Conservation (phyloP, 2,113 vertebrate species). For the Calypte anna region DNA sequence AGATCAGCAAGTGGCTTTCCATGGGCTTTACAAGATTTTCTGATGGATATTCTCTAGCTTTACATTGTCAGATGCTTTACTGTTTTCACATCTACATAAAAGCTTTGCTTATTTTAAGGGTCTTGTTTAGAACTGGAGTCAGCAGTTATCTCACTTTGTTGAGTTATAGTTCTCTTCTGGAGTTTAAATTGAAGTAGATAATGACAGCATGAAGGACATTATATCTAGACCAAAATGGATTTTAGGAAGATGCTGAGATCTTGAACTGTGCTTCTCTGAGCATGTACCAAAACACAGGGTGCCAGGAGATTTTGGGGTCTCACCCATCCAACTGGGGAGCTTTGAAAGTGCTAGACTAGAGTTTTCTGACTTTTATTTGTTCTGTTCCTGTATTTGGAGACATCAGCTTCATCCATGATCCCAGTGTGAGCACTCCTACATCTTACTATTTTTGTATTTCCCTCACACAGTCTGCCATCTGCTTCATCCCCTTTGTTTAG, state of each 20-base stretch:
- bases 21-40: conserved; percentile 16
- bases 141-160: not conserved
- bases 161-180: not conserved
- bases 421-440: not conserved
- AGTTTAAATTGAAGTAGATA: not conserved
- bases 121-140: not conserved
- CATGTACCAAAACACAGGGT: not conserved
- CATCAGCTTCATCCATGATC: not conserved
- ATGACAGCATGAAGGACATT: not conserved
- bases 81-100: not conserved
- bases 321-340: not conserved
- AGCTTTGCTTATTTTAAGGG: not conserved
- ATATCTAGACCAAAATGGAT: not conserved
- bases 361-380: not conserved
- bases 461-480: not conserved
- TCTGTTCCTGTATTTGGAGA: not conserved
- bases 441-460: conserved; percentile 19
- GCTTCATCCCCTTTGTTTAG: conserved; percentile 12
- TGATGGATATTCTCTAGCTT: not conserved
- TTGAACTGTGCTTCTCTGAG: not conserved
- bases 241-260: not conserved
- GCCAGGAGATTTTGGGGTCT: not conserved
- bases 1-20: not conserved
- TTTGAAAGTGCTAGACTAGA: not conserved
- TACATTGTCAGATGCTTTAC: not conserved